Evolutionary conservation across 2,888 invertebrate genomes (phyloP), one percentile per base, ranked within the genome.

Genomic region (Epistrophella euchroma): DNA sequence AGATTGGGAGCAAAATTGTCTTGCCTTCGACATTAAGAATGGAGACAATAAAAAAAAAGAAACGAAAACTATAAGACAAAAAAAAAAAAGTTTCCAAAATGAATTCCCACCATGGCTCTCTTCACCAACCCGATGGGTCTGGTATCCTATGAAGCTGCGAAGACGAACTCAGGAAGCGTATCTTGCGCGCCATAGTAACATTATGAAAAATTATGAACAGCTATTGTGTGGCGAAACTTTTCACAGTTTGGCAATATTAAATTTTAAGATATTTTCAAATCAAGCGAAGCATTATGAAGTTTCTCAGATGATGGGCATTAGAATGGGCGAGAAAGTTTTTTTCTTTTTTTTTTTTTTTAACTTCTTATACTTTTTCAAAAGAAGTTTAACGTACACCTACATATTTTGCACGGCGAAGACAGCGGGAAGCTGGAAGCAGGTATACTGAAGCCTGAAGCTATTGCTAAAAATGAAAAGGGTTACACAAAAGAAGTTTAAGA

Each of bases 251-350:
- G 79, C 58, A 75, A 84, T 85, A 85, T 80, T 80, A 85, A 80
- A 85, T 85, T 85, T 85, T 80, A 71, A 85, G 75, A 80, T 85
- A 85, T 85, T 80, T 85, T 85, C 80, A 80, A 85, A 85, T 85
- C 84, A 80, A 80, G 80, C 80, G 80, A 73, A 80, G 84, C 76
- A 76, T 79, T 80, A 85, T 85, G 80, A 80, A 80, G 80, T 85
- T 80, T 72, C 58, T 68, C 15, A 25, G 68, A 52, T 68, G 56
- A 37, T 28, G 68, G 52, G 47, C 19, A n/a, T 40, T 22, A 45
- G 55, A 37, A 56, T 25, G 35, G 66, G 22, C 3, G n/a, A 25
- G 9, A 35, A 17, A 15, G 15, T 17, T 28, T 28, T 28, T 28
- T 28, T 28, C 6, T 28, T 45, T 62, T 35, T 17, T 25, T 45